Conservation (phyloP, 2,888 invertebrate genomes). For the Nephrotoma flavescens region DNA sequence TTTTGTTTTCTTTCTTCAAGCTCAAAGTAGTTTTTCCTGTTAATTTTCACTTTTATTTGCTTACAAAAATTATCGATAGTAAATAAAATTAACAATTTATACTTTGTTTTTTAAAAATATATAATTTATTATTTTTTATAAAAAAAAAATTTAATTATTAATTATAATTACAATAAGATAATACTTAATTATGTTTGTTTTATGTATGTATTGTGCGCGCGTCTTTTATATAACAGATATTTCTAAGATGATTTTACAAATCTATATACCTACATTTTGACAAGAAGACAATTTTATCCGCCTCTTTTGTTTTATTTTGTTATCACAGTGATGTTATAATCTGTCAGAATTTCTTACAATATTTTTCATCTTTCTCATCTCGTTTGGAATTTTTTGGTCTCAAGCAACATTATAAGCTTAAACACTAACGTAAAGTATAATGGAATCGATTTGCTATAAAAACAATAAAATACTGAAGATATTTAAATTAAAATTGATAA, state of each 20-base stretch:
- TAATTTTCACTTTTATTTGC: not conserved
- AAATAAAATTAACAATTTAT: not conserved
- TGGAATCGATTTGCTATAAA: not conserved
- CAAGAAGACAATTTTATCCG: not conserved
- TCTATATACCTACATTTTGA: not conserved
- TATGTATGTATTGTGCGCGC: not conserved
- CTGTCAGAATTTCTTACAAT: not conserved
- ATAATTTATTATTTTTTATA: not conserved
- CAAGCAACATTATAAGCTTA: not conserved
- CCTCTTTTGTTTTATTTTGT: not conserved
- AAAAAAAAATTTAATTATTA: not conserved
- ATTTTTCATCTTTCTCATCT: not conserved
- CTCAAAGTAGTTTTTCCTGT: not conserved
- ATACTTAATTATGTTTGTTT: not conserved
- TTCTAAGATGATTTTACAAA: not conserved
- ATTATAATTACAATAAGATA: not conserved
- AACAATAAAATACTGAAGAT: not conserved
- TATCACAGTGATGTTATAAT: not conserved
- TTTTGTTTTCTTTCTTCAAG: not conserved
- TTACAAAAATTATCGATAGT: not conserved
- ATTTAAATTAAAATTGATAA: not conserved
- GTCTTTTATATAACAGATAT: not conserved
- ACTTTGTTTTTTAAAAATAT: not conserved
- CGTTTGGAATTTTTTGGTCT: not conserved
- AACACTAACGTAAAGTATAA: not conserved